Percentiles rank a stretch among this genome's conserved stretches.
These are phyloP conservation scores for Anticlea derivata DNA, from an alignment of 2,888 invertebrate species.

Conservation along the genomic window DNA sequence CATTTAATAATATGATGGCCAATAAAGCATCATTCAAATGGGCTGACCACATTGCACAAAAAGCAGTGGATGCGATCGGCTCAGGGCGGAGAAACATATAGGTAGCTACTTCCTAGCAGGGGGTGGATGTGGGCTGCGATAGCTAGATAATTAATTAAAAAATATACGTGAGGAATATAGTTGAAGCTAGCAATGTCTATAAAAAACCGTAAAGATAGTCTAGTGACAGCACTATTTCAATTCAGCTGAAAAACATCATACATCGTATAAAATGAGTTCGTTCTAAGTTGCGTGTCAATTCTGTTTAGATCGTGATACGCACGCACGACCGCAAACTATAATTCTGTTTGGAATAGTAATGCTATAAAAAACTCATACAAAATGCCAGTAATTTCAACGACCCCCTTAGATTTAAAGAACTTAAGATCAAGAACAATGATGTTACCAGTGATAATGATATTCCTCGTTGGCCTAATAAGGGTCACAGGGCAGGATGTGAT, in stretches of 20 bases:
- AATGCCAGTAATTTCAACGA: not conserved
- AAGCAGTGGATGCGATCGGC: too few relatives aligned
- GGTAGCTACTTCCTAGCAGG: too few relatives aligned
- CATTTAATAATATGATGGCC: too few relatives aligned
- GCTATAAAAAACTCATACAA: not conserved
- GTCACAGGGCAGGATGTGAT: slow-evolving; percentile 47
- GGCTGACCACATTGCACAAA: too few relatives aligned
- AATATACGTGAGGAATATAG: too few relatives aligned
- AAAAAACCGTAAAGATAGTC: not conserved
- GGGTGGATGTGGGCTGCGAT: too few relatives aligned
- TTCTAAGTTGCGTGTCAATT: slow-evolving; percentile 22
- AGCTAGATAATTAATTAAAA: too few relatives aligned
- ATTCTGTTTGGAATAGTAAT: not conserved
- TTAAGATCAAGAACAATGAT: slow-evolving; percentile 4
- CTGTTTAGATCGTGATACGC: slow-evolving; percentile 2
- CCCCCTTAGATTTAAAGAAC: not conserved
- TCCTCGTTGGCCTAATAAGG: slow-evolving; percentile 27
- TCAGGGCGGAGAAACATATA: too few relatives aligned
- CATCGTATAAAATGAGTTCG: not conserved
- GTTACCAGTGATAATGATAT: slow-evolving; percentile 23
- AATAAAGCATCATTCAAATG: too few relatives aligned
- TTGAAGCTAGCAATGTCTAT: too few relatives aligned
- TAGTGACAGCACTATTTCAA: slow-evolving; percentile 23
- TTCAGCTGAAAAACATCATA: slow-evolving; percentile 11
- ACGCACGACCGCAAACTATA: not conserved